A percentile compares a stretch with the other conserved stretches of the same genome.
phyloP scores from a whole-genome alignment of 2,113 vertebrate genomes.

The Atrichornis clamosus region DNA sequence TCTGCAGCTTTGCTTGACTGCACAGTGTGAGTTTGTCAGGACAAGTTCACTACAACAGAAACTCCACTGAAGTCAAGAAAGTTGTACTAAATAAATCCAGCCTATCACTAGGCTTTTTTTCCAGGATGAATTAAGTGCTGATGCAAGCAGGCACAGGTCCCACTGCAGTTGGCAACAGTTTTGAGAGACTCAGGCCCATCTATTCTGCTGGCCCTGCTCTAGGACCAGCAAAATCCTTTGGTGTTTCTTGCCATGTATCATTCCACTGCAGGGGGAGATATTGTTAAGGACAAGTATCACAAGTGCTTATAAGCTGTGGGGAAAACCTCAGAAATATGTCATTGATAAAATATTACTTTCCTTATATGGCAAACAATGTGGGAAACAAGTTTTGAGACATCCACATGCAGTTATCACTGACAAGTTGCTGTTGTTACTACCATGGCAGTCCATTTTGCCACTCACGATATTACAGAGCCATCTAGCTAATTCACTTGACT shows the following conservation, averaged over 20 bases:
- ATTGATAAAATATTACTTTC: background rate
- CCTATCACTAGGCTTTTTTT: background rate
- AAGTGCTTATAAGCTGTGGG: background rate
- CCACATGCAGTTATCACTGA: background rate
- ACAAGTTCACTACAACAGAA: background rate
- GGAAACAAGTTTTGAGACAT: background rate
- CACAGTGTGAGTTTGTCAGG: background rate
- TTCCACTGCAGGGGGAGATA: background rate
- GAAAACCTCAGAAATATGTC: background rate
- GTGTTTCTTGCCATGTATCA: background rate
- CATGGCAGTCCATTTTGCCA: background rate
- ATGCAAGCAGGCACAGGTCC: background rate
- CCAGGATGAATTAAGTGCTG: background rate
- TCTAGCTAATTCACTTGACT: background rate
- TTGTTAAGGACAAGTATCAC: background rate
- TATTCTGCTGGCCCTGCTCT: background rate
- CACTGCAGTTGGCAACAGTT: background rate
- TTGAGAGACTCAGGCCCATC: background rate
- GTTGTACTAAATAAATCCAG: background rate
- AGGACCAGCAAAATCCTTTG: background rate
- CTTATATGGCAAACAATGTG: background rate
- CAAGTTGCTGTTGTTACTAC: background rate
- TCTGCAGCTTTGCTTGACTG: background rate
- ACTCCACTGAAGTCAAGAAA: background rate
- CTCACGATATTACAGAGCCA: background rate